A percentile compares a stretch with the other conserved stretches of the same genome.
These are phyloP conservation scores for Cacatua alba DNA, from an alignment of 2,113 vertebrate species.

Conservation along the genomic window DNA sequence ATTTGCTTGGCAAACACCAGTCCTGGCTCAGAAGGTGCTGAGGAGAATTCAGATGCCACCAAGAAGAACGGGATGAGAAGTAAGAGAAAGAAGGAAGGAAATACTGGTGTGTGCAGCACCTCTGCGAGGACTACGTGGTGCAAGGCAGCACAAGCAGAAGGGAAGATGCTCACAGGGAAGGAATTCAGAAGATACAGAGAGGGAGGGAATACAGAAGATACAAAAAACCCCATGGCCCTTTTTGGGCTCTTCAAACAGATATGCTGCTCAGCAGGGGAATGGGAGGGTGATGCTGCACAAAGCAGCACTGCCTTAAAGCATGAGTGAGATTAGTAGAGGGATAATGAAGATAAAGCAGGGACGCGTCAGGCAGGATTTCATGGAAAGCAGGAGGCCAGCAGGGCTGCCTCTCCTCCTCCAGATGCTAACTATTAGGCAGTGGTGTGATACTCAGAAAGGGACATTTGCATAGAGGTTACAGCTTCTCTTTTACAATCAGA, in stretches of 20 bases:
- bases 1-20: conserved; percentile 13
- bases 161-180: background rate
- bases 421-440: background rate
- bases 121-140: conserved; percentile 7
- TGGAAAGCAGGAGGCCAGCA: background rate
- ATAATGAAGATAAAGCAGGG: background rate
- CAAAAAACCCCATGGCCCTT: background rate
- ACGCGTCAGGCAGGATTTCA: background rate
- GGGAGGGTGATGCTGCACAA: background rate
- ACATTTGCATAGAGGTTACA: background rate
- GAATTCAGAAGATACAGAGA: background rate
- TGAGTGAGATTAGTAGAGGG: background rate
- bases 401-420: background rate
- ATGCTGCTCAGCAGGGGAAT: fast-evolving
- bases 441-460: background rate
- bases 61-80: background rate
- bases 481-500: background rate
- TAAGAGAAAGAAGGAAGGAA: background rate
- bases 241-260: background rate
- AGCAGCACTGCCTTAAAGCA: background rate
- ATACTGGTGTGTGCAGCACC: background rate
- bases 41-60: background rate
- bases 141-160: background rate
- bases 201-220: background rate
- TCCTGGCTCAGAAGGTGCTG: background rate